Conservation (phyloP, 2,113 vertebrate species). For the Silurus asotus region DNA sequence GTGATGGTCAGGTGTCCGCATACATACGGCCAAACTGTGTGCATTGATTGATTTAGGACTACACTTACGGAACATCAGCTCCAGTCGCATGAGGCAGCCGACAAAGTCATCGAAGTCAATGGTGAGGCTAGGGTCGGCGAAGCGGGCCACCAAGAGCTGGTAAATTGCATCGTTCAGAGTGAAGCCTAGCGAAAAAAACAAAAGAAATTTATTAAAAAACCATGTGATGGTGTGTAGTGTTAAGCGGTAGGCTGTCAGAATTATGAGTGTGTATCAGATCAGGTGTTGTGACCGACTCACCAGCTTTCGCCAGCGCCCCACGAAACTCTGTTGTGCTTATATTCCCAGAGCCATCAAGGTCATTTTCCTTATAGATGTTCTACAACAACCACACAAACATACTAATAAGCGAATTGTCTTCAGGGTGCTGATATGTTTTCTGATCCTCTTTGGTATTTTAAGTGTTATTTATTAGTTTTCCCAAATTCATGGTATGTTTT, state of each 20-base stretch:
- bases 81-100: conserved; percentile 81
- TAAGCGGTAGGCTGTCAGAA: background rate
- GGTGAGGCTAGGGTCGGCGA: conserved; percentile 70
- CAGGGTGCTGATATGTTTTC: too few species aligned
- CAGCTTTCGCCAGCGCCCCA: conserved; percentile 60
- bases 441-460: too few species aligned
- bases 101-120: conserved; percentile 85
- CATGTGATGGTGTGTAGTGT: background rate
- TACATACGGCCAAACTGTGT: background rate
- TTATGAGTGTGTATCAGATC: background rate
- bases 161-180: conserved; percentile 78
- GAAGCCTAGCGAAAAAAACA: conserved; percentile 74
- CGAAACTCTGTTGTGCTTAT: conserved; percentile 69
- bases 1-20: background rate
- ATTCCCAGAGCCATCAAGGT: conserved; percentile 62
- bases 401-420: background rate
- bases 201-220: background rate
- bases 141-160: conserved; percentile 76
- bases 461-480: too few species aligned
- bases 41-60: background rate
- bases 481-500: too few species aligned
- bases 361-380: conserved; percentile 63
- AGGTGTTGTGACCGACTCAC: conserved; percentile 50
- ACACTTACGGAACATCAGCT: conserved; percentile 87
- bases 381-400: conserved; percentile 16